phyloP scores from a whole-genome alignment of 1,140 invertebrate species.

The Sitobion miscanthi region DNA sequence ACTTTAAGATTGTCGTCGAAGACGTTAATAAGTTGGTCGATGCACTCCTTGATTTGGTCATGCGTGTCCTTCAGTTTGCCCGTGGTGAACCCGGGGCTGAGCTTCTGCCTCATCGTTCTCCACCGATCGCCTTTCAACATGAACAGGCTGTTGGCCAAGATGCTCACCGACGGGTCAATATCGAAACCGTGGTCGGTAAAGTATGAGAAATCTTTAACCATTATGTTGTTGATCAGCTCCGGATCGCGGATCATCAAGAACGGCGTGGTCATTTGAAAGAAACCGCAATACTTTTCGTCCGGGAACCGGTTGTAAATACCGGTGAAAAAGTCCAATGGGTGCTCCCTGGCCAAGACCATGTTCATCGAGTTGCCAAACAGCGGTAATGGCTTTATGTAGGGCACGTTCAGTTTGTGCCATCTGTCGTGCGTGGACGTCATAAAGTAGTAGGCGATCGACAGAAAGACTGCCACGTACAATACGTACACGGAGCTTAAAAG shows the following conservation, averaged over 20 bases:
- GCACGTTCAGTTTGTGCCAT: constrained; percentile 57
- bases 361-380: constrained; percentile 57
- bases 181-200: constrained; percentile 66
- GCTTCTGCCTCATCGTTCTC: constrained; percentile 68
- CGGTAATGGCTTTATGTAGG: constrained; percentile 46
- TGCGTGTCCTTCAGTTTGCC: constrained; percentile 64
- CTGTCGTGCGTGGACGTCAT: constrained; percentile 17
- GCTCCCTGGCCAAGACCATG: neutral
- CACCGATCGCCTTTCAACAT: constrained; percentile 67
- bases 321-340: neutral
- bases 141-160: constrained; percentile 66
- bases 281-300: constrained; percentile 34
- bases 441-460: neutral
- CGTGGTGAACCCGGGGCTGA: constrained; percentile 71
- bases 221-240: constrained; percentile 61
- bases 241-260: constrained; percentile 55
- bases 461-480: neutral
- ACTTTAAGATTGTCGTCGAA: constrained; percentile 42
- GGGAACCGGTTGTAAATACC: neutral
- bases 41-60: constrained; percentile 59
- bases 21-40: constrained; percentile 59
- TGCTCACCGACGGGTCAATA: constrained; percentile 64
- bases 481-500: neutral
- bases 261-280: constrained; percentile 58
- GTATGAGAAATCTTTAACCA: constrained; percentile 66